Conservation (phyloP, 2,888 invertebrate species). For the Erebia palarica region DNA sequence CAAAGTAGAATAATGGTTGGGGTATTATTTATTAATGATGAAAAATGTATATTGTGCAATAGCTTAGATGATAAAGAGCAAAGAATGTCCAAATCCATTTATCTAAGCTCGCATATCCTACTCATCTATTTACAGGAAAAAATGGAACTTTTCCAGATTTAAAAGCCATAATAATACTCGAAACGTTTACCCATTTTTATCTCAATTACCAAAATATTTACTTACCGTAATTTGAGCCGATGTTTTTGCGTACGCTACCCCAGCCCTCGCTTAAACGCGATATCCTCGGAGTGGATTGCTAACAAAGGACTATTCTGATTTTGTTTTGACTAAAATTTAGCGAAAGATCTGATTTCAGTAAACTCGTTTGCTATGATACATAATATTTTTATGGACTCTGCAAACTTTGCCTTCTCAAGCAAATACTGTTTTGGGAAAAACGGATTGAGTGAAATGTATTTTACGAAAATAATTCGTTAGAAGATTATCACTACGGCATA, state of each 20-base stretch:
- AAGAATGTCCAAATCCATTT: neutral
- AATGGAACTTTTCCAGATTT: neutral
- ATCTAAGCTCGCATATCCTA: neutral
- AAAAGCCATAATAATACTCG: conserved; percentile 16
- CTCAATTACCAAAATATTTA: conserved; percentile 29
- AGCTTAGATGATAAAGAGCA: neutral
- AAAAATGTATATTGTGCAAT: neutral
- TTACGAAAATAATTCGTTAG: neutral
- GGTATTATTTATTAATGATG: no score
- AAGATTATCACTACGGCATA: no score
- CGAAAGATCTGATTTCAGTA: conserved; percentile 68
- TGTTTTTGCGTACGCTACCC: conserved; percentile 36
- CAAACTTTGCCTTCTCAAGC: conserved; percentile 2
- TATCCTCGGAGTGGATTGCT: conserved; percentile 74
- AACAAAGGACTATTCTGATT: conserved; percentile 76
- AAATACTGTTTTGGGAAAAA: neutral
- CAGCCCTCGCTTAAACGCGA: conserved; percentile 67
- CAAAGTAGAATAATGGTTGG: no score
- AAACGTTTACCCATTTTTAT: conserved; percentile 26
- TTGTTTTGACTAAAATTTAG: conserved; percentile 79
- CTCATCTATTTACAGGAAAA: neutral
- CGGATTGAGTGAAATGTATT: neutral
- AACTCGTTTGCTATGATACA: conserved; percentile 64
- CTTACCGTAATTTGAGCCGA: conserved; percentile 34
- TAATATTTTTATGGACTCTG: conserved; percentile 44